phyloP scores from a whole-genome alignment of 2,797 vertebrate species.

The Artibeus lituratus region DNA sequence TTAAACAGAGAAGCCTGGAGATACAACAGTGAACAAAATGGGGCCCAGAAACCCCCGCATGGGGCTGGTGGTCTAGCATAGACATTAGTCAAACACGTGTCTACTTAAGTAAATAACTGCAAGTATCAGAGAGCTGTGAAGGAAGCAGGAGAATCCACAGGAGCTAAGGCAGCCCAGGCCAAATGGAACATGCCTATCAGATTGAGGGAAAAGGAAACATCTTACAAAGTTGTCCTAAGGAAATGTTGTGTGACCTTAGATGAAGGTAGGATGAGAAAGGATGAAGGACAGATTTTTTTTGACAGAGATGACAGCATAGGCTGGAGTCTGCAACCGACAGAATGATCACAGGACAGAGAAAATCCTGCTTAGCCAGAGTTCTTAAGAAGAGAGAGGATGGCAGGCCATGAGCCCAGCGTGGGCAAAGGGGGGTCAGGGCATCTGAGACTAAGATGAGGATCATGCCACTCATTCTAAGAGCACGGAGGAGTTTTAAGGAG shows the following conservation, averaged over 20 bases:
- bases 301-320: not conserved
- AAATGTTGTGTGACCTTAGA: not conserved
- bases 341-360: not conserved
- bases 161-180: accelerated
- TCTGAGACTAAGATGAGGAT: not conserved
- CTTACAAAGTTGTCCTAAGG: not conserved
- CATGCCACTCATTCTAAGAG: not conserved
- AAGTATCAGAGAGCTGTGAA: not conserved
- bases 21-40: not conserved
- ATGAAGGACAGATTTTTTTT: not conserved
- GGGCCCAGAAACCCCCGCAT: not conserved
- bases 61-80: not conserved
- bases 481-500: not conserved
- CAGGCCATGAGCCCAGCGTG: not conserved
- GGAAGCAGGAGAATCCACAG: not conserved
- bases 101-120: not conserved
- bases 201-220: not conserved
- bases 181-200: not conserved
- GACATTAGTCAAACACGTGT: not conserved
- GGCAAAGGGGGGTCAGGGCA: not conserved
- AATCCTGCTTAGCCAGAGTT: not conserved
- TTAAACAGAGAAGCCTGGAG: not conserved
- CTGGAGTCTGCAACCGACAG: not conserved
- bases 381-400: not conserved
- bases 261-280: not conserved